A percentile compares a stretch with the other conserved stretches of the same genome.
Conservation (phyloP, 2,888 invertebrate genomes). For the Pristionchus mayeri region DNA sequence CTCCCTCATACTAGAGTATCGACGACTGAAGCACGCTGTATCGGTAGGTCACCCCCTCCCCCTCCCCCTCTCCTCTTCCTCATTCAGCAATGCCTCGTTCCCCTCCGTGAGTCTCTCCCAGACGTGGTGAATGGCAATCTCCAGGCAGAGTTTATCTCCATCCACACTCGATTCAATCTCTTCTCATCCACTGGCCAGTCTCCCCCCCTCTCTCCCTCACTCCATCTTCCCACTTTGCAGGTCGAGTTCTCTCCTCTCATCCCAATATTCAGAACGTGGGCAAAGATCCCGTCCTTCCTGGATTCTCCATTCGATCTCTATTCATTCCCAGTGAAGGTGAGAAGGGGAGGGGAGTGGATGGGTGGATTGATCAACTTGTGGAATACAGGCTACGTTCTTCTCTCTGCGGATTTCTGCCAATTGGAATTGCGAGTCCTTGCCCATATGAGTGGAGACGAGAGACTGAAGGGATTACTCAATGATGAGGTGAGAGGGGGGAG, state of each 20-base stretch:
- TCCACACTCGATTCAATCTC: slow-evolving; percentile 46
- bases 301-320: slow-evolving; percentile 52
- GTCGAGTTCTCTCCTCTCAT: slow-evolving; percentile 50
- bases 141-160: not conserved
- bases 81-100: slow-evolving; percentile 38
- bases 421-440: slow-evolving; percentile 93
- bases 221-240: slow-evolving; percentile 43
- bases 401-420: slow-evolving; percentile 97
- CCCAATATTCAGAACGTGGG: slow-evolving; percentile 54
- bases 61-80: not conserved
- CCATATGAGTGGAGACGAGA: slow-evolving; percentile 87
- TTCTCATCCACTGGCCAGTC: slow-evolving; percentile 22
- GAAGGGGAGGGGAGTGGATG: not conserved
- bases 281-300: slow-evolving; percentile 51
- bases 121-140: not conserved
- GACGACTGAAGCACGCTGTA: slow-evolving; percentile 59
- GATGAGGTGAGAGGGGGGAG: slow-evolving; percentile 27
- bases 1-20: slow-evolving; percentile 57
- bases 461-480: slow-evolving; percentile 53
- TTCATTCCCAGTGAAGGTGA: slow-evolving; percentile 51
- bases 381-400: slow-evolving; percentile 79
- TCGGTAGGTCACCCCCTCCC: slow-evolving; percentile 48
- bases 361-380: not conserved
- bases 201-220: not conserved
- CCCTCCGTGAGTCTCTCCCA: slow-evolving; percentile 22